Conservation (phyloP, 2,113 vertebrate species). For the Hemiprocne comata region DNA sequence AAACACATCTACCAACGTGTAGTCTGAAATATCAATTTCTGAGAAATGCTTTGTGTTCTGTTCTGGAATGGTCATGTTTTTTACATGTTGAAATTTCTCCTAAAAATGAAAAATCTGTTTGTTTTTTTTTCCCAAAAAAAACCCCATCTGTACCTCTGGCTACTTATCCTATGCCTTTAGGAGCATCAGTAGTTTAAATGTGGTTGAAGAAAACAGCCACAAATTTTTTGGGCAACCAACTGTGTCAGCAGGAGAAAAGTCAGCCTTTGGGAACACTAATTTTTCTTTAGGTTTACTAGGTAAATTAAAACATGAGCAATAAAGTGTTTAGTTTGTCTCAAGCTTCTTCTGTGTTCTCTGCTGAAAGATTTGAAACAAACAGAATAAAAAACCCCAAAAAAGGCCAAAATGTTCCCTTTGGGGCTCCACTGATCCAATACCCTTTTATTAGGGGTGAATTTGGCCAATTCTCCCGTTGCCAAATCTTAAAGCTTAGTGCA, state of each 20-base stretch:
- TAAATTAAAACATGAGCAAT: not conserved
- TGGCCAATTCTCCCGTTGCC: not conserved
- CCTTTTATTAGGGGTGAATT: not conserved
- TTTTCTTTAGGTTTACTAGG: not conserved
- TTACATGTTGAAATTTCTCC: not conserved
- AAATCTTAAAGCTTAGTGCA: slow-evolving; percentile 18
- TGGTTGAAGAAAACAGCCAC: not conserved
- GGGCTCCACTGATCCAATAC: not conserved
- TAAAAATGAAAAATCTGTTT: not conserved
- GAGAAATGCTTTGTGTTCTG: not conserved
- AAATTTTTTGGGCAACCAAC: not conserved
- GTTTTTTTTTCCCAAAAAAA: not conserved
- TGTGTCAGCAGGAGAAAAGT: not conserved
- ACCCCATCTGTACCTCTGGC: not conserved
- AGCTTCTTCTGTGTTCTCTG: not conserved
- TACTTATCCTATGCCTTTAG: not conserved
- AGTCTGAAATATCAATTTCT: not conserved
- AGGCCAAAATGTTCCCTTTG: not conserved
- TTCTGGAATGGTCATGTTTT: not conserved
- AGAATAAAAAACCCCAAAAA: not conserved
- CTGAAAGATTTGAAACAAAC: not conserved
- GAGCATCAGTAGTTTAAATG: not conserved
- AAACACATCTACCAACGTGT: not conserved
- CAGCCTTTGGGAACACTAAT: not conserved
- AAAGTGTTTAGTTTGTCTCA: not conserved